Evolutionary conservation across 1,140 invertebrate genomes (phyloP).

Genomic region (Pseudomyrmex gracilis): DNA sequence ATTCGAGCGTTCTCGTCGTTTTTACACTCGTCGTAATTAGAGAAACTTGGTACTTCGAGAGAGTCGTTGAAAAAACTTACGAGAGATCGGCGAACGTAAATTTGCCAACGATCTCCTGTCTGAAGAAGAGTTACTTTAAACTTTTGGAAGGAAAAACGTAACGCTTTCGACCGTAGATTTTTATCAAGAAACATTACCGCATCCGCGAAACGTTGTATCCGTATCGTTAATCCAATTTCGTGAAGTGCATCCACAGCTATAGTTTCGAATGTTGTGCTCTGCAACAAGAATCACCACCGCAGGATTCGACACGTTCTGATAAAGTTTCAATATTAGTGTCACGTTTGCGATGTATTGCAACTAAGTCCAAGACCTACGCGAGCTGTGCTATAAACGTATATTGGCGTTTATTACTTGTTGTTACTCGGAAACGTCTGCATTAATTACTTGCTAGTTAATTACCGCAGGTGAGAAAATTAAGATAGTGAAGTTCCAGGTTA

Average conservation of each 20-base stretch:
- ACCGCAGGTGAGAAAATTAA: background rate
- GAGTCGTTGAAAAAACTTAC: background rate
- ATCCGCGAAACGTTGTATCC: too few species aligned
- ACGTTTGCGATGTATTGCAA: conserved; percentile 1
- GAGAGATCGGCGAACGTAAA: background rate
- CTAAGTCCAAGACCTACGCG: background rate
- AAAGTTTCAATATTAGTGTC: conserved; percentile 35
- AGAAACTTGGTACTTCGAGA: conserved; percentile 24
- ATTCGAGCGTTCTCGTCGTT: conserved; percentile 33
- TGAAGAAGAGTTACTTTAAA: background rate
- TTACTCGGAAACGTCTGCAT: conserved; percentile 22
- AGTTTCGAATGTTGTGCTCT: conserved; percentile 12
- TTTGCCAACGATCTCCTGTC: background rate
- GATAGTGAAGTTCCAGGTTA: background rate
- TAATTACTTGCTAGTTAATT: conserved; percentile 1
- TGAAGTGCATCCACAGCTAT: background rate
- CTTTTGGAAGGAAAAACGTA: background rate
- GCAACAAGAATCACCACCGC: background rate
- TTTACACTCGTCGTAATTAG: conserved; percentile 33
- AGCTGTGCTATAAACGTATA: background rate
- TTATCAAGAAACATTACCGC: background rate
- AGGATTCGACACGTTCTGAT: conserved; percentile 8
- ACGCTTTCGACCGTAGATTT: too few species aligned
- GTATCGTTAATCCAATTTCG: conserved; percentile 11
- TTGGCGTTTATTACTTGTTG: background rate